These are phyloP conservation scores for Progne subis DNA, from an alignment of 2,113 vertebrate genomes.

Conservation along the genomic window DNA sequence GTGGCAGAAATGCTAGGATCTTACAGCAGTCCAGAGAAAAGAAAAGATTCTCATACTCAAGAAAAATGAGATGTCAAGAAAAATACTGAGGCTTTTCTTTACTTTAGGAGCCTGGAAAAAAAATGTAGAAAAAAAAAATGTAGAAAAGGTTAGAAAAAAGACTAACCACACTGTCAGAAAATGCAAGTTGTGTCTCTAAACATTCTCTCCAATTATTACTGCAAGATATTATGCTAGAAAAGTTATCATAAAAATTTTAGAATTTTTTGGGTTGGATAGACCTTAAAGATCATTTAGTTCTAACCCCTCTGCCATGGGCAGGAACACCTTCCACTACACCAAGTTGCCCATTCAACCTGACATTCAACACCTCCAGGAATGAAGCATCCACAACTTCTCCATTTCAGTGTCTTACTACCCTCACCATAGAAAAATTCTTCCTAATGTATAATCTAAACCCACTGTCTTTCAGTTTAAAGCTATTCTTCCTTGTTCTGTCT, in stretches of 20 bases:
- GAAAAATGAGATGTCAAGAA: neutral
- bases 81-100: neutral
- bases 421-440: fast-evolving
- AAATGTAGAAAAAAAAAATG: neutral
- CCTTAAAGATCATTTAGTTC: neutral
- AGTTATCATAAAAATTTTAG: neutral
- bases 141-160: neutral
- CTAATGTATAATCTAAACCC: neutral
- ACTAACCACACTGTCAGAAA: neutral
- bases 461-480: neutral
- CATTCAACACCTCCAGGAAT: neutral
- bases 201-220: neutral
- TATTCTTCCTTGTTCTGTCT: neutral
- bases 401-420: neutral
- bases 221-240: neutral
- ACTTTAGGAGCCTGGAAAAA: neutral
- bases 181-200: neutral
- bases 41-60: neutral
- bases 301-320: neutral
- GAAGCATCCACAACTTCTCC: neutral
- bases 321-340: neutral
- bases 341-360: neutral
- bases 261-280: neutral
- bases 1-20: neutral
- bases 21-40: neutral